phyloP scores from a whole-genome alignment of 2,888 invertebrate genomes.

The Rhamnusium bicolor region DNA sequence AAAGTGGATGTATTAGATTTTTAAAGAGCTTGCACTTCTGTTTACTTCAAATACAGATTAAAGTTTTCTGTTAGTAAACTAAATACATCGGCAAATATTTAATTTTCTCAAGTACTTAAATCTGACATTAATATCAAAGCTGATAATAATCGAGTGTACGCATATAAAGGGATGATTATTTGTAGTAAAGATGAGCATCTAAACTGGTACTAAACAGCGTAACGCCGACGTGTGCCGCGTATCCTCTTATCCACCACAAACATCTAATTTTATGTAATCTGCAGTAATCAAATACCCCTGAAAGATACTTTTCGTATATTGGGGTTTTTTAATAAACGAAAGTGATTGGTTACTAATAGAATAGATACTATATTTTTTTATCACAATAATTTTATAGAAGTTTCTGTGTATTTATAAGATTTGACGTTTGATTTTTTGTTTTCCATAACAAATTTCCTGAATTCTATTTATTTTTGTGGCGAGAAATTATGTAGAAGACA shows the following conservation, averaged over 20 bases:
- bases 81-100: constrained; percentile 21
- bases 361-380: no score
- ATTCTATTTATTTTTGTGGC: no score
- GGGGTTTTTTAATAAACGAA: neutral
- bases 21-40: no score
- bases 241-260: constrained; percentile 56
- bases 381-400: no score
- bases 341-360: neutral
- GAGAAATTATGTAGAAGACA: no score
- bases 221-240: constrained; percentile 47
- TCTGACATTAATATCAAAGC: constrained; percentile 25
- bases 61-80: no score
- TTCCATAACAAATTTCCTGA: no score
- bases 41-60: no score
- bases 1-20: no score
- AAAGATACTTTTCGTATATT: neutral
- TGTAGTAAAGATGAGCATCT: constrained; percentile 44
- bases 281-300: constrained; percentile 47
- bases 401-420: no score
- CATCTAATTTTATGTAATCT: constrained; percentile 56
- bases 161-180: constrained; percentile 32
- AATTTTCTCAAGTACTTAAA: constrained; percentile 52
- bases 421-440: no score
- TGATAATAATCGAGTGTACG: constrained; percentile 36
- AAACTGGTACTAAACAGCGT: constrained; percentile 39